Evolutionary conservation across 2,888 invertebrate species (phyloP).

Genomic region (Apoda limacodes): DNA sequence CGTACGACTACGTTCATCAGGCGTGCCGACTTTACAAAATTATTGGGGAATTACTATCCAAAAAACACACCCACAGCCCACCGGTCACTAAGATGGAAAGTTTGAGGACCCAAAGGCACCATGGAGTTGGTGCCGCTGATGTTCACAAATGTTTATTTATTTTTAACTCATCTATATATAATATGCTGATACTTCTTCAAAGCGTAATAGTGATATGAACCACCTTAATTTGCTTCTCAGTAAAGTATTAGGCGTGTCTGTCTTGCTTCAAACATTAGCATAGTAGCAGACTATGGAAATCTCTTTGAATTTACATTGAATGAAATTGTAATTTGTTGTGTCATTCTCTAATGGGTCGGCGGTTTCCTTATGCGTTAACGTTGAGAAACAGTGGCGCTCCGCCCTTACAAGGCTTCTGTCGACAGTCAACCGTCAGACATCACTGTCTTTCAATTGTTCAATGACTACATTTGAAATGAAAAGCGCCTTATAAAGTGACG

Average conservation of each 20-base stretch:
- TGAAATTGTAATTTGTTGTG: slow-evolving; percentile 61
- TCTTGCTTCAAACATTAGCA: slow-evolving; percentile 50
- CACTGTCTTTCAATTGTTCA: slow-evolving; percentile 45
- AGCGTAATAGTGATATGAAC: slow-evolving; percentile 38
- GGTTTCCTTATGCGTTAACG: slow-evolving; percentile 40
- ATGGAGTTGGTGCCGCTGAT: too few species aligned
- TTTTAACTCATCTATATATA: too few species aligned
- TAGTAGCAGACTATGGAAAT: slow-evolving; percentile 31
- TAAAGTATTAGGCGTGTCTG: slow-evolving; percentile 52
- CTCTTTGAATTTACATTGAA: slow-evolving; percentile 57
- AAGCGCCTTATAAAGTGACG: slow-evolving; percentile 17
- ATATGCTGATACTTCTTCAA: slow-evolving; percentile 39
- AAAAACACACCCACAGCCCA: too few species aligned
- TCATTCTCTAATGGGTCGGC: slow-evolving; percentile 36
- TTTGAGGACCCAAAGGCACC: too few species aligned
- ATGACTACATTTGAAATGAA: slow-evolving; percentile 35
- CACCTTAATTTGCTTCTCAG: slow-evolving; percentile 45
- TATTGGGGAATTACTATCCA: too few species aligned
- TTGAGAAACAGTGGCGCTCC: slow-evolving; percentile 30
- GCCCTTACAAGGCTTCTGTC: slow-evolving; percentile 37
- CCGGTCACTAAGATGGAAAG: too few species aligned
- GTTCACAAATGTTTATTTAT: too few species aligned
- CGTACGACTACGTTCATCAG: too few species aligned
- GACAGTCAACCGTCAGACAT: slow-evolving; percentile 32
- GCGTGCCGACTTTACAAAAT: too few species aligned